Evolutionary conservation across 1,140 invertebrate genomes (phyloP), one percentile per base, ranked within the genome.

Genomic region (Caenorhabditis remanei): DNA sequence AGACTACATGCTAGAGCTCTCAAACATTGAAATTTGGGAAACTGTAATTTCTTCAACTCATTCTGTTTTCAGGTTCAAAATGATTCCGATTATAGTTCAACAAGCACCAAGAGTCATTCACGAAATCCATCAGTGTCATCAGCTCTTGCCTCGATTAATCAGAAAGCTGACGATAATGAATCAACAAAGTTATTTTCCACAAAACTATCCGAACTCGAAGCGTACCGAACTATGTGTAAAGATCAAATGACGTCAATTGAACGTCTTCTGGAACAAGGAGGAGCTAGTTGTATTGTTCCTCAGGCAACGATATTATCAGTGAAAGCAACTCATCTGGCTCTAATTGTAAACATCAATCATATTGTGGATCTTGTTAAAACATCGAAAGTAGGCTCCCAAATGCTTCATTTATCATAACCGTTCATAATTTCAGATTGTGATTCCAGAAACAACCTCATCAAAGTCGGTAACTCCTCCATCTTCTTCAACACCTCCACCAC

Each of bases 201-300:
- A 16, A 58, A 58, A 24, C 58, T 87, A n/a, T 61, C 86, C 43
- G 86, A 87, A 84, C 56, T 87, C 6, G 75, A 87, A 84, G 86
- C 86, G 1, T 87, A 87, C 41, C 40, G 86, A 48, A 87, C 86
- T 6, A 87, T 87, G 86, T 87, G 86, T 56, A 79, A 71, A 14
- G 86, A 87, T 61, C 86, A 87, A 32, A 87, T 87, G 86, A 46
- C 43, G 1, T 87, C 86, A 13, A 71, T 87, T 43, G 50, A 71
- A 55, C 40, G 86, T 14, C 48, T 87, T 19, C 43, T 87, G 14
- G 86, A 87, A 50, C 55, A 79, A 43, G 48, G 71, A 43, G 58
- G 50, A 40, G 86, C 61, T 53, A 79, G 71, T 53, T 79, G 71
- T 32, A 79, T 79, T 58, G 85, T 85, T 8, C 55, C 67, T 4